These are phyloP conservation scores for Apantesis nais DNA, from an alignment of 2,888 invertebrate species.

Conservation along the genomic window DNA sequence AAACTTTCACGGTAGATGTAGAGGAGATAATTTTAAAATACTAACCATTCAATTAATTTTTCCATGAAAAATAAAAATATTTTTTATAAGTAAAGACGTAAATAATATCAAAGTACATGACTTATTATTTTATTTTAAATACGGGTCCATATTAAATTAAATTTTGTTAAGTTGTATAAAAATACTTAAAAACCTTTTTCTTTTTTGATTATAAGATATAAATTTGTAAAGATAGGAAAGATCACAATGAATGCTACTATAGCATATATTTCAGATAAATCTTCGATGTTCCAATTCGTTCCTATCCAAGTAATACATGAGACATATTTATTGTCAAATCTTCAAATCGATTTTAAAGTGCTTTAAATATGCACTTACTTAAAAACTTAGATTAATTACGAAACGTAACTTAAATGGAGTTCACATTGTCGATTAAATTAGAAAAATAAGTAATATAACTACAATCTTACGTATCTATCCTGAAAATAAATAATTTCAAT, in stretches of 20 bases:
- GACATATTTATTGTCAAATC: background rate
- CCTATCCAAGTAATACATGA: too few relatives aligned
- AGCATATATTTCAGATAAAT: background rate
- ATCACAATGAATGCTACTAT: background rate
- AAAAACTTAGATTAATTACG: background rate
- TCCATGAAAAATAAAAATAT: slow-evolving; percentile 3
- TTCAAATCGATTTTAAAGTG: background rate
- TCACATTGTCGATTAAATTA: background rate
- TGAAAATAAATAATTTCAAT: background rate
- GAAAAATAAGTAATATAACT: background rate
- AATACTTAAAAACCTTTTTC: background rate
- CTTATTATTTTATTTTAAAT: background rate
- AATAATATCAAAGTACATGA: background rate
- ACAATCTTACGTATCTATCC: slow-evolving; percentile 9
- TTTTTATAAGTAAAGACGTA: background rate
- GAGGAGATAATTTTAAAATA: background rate
- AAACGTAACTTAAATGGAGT: background rate
- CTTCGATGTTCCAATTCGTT: too few relatives aligned
- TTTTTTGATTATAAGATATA: too few relatives aligned
- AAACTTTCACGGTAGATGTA: too few relatives aligned
- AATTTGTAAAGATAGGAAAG: background rate
- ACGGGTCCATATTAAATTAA: too few relatives aligned
- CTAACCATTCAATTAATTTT: slow-evolving; percentile 6
- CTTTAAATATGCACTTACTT: background rate
- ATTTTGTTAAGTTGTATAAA: too few relatives aligned